Base-by-base conservation (phyloP, 2,888 invertebrate genomes). In the Volucella bombylans region DNA sequence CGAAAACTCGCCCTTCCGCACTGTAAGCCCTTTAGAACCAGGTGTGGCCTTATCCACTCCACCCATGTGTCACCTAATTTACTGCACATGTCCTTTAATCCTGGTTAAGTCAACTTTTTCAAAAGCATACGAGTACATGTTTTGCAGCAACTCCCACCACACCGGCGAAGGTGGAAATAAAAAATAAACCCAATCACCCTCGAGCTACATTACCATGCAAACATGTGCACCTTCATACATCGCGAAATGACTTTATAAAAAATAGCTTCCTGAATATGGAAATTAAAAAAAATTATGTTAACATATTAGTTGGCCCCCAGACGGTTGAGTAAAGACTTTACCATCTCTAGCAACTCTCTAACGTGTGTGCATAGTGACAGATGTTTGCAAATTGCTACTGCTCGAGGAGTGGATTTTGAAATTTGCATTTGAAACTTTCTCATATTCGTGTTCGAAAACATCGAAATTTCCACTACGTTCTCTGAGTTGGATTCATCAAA, bases 391-490 rank as follows among this genome's bases (percentile, higher is more conserved):
- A 10, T 8, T 11, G 23, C 2, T 23, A 12, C 55, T 15, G 61
- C 64, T 57, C 0, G 41, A 23, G 64, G 69, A 69, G 69, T 57
- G 81, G 23, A 23, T 23, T 81, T 81, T 65, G 59, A 65, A 81
- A 81, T 81, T 81, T 81, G 54, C 81, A 81, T 81, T 76, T 59
- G 47, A 31, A 76, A 76, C 69, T 81, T 76, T 65, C 52, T 54
- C 50, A n/a, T 41, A 55, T 14, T 74, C 64, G 39, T 45, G 39
- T 59, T 64, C 43, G 57, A 39, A 68, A 76, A 52, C 61, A 18
- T 45, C 38, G 39, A 64, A 55, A 49, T 55, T 55, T 45, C 14
- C 8, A 38, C 45, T 18, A n/a, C 38, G 6, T 23, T 14, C 43
- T 4, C 1, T 11, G 15, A 15, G 15, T 2, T 11, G 43, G 4